phyloP scores from a whole-genome alignment of 2,113 vertebrate genomes.

The Lepus europaeus region DNA sequence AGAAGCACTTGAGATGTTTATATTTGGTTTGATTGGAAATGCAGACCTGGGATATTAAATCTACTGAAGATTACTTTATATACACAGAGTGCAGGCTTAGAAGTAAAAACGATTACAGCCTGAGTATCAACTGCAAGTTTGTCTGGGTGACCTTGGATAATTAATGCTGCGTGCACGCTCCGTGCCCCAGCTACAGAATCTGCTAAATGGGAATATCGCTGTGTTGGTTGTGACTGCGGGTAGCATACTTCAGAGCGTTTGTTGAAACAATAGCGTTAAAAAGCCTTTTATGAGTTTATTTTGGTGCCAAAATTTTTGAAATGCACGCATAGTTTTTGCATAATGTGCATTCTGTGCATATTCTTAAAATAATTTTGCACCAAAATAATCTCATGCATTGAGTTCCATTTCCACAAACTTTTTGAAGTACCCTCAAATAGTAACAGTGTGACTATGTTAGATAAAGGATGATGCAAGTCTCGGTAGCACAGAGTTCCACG shows the following conservation, averaged over 20 bases:
- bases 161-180: too few relatives aligned
- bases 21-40: neutral
- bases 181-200: neutral
- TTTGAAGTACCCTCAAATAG: too few relatives aligned
- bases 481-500: neutral
- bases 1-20: neutral
- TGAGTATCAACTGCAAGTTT: neutral
- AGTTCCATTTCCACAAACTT: too few relatives aligned
- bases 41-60: neutral
- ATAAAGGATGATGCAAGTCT: too few relatives aligned
- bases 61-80: neutral
- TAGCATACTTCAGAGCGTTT: neutral
- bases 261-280: too few relatives aligned
- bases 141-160: neutral
- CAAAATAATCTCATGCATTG: too few relatives aligned
- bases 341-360: too few relatives aligned
- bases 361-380: too few relatives aligned
- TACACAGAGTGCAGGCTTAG: neutral
- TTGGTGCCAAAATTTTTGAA: too few relatives aligned
- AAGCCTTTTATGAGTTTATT: too few relatives aligned
- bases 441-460: too few relatives aligned
- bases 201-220: neutral
- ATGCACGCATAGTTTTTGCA: too few relatives aligned
- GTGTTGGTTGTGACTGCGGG: fast-evolving
- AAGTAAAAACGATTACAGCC: neutral